These are phyloP conservation scores for Lepilemur ruficaudatus DNA, from an alignment of 2,797 vertebrate genomes.

Conservation along the genomic window DNA sequence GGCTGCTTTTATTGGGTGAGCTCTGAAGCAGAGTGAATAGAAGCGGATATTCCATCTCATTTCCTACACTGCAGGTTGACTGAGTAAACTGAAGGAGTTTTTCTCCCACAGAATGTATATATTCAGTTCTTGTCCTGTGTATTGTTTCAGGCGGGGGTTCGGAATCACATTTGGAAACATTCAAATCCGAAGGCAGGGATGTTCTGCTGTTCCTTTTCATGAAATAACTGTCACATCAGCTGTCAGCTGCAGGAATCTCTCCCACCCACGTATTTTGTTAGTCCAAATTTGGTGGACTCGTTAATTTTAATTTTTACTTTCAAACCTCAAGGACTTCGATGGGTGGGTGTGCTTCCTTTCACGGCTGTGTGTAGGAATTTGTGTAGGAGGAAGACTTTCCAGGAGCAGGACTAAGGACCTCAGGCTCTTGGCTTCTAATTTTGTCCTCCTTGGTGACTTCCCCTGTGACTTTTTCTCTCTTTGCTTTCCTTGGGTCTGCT, in stretches of 20 bases:
- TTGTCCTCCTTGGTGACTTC: neutral
- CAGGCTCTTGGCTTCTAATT: conserved; percentile 24
- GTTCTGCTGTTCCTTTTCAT: conserved; percentile 15
- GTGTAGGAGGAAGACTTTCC: conserved; percentile 19
- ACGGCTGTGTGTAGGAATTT: neutral
- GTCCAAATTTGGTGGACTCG: conserved; percentile 63
- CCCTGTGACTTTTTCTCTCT: neutral
- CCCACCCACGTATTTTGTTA: conserved; percentile 48
- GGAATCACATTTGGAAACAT: conserved; percentile 34
- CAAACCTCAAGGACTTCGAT: neutral
- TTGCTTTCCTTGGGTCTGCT: neutral
- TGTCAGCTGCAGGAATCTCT: conserved; percentile 54
- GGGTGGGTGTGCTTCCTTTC: neutral
- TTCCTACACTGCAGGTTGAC: neutral
- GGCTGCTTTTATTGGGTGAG: neutral
- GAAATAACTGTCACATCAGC: conserved; percentile 53
- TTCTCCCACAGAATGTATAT: neutral
- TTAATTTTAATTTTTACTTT: conserved; percentile 70
- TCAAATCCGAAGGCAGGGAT: conserved; percentile 9
- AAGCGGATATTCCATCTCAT: neutral
- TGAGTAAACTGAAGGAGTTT: neutral
- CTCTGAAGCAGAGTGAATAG: neutral
- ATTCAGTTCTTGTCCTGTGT: neutral
- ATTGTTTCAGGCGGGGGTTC: conserved; percentile 30
- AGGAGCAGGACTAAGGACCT: neutral